phyloP scores from a whole-genome alignment of 1,140 invertebrate genomes.

The Harpegnathos saltator region DNA sequence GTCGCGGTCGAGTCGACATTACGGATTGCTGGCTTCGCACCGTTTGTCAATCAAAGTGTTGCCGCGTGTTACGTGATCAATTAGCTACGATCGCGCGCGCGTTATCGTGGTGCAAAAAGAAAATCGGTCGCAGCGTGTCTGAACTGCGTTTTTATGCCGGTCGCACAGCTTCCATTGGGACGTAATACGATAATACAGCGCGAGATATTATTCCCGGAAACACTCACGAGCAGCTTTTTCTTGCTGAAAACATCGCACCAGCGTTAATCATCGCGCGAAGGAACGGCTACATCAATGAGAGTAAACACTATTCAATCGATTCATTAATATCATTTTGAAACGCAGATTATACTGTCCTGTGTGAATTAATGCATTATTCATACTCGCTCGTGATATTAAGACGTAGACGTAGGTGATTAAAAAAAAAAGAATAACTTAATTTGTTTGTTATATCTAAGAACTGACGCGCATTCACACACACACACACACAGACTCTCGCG shows the following conservation, averaged over 20 bases:
- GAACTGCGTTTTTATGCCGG: not conserved
- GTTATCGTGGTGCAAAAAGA: constrained; percentile 3
- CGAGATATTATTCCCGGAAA: constrained; percentile 12
- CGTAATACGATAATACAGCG: not conserved
- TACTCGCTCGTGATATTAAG: constrained; percentile 14
- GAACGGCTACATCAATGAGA: not conserved
- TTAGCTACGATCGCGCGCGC: not conserved
- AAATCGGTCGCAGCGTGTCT: not conserved
- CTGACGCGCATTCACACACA: too few species aligned
- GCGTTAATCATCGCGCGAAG: not conserved
- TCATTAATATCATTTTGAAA: not conserved
- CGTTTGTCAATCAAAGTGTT: too few species aligned
- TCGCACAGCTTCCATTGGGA: not conserved
- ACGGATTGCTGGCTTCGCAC: too few species aligned
- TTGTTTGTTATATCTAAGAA: too few species aligned
- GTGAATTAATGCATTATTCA: constrained; percentile 16
- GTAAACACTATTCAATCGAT: constrained; percentile 11
- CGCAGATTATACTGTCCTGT: constrained; percentile 1
- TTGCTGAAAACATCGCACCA: constrained; percentile 3
- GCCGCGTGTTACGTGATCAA: not conserved
- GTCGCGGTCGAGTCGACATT: too few species aligned
- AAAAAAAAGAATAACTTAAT: not conserved
- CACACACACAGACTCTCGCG: too few species aligned
- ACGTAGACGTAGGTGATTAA: not conserved
- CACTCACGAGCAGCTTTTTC: not conserved